A percentile compares a stretch with the other conserved stretches of the same genome.
These are phyloP conservation scores for Axinella damicornis DNA, from an alignment of 37 sponge, comb jelly and placozoan species.

Conservation along the genomic window DNA sequence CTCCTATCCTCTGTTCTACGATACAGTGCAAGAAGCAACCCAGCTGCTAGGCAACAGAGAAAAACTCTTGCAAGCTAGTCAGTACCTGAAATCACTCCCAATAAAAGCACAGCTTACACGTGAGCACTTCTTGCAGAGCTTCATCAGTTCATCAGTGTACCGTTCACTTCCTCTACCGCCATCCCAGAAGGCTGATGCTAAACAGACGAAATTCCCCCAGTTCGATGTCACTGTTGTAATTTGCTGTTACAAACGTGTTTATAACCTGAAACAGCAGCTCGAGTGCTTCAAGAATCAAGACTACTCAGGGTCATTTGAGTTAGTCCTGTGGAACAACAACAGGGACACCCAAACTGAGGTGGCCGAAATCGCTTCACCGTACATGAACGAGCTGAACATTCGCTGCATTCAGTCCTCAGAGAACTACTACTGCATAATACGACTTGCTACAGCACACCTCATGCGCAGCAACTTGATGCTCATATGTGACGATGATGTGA, in stretches of 20 bases:
- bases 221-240: constrained; percentile 54
- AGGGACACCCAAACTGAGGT: constrained; percentile 37
- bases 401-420: constrained; percentile 60
- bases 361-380: constrained; percentile 18
- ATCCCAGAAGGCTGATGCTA: constrained; percentile 9
- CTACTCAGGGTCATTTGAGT: constrained; percentile 39
- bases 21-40: constrained; percentile 53
- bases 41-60: constrained; percentile 29
- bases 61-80: constrained; percentile 18
- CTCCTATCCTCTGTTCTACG: constrained; percentile 68
- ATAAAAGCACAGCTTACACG: not conserved
- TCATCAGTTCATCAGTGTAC: constrained; percentile 51
- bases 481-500: constrained; percentile 73
- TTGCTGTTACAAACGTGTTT: constrained; percentile 57
- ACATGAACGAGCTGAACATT: constrained; percentile 45
- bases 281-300: constrained; percentile 49
- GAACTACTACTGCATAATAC: constrained; percentile 73
- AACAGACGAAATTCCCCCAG: constrained; percentile 54
- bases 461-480: constrained; percentile 69
- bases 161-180: constrained; percentile 56
- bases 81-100: constrained; percentile 26
- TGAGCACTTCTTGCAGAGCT: constrained; percentile 19
- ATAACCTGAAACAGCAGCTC: constrained; percentile 37
- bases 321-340: constrained; percentile 80
- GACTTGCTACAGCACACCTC: constrained; percentile 56